These are phyloP conservation scores for Microdon myrmicae DNA, from an alignment of 2,888 invertebrate species.

Conservation along the genomic window DNA sequence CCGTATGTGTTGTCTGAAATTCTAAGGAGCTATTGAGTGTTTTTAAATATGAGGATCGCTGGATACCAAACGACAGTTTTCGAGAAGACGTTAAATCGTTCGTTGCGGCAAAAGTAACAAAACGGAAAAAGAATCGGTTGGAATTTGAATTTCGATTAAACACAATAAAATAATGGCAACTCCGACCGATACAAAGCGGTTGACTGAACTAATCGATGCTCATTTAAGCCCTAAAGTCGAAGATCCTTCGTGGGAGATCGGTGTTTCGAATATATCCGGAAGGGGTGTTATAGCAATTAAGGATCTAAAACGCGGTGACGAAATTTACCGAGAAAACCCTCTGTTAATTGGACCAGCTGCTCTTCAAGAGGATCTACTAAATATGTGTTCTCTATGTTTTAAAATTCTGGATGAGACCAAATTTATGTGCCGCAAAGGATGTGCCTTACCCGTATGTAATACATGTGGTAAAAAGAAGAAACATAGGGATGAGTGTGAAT, in stretches of 20 bases:
- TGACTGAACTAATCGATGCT: constrained; percentile 60
- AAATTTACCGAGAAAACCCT: constrained; percentile 78
- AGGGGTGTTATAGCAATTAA: constrained; percentile 77
- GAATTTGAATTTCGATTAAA: not conserved
- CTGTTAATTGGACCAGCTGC: constrained; percentile 76
- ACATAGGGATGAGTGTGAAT: constrained; percentile 74
- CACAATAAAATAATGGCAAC: not conserved
- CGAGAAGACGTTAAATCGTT: constrained; percentile 34
- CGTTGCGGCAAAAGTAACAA: constrained; percentile 26
- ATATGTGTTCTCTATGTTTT: constrained; percentile 75
- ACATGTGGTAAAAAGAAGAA: constrained; percentile 72
- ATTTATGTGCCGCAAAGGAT: constrained; percentile 72
- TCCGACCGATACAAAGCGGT: constrained; percentile 64
- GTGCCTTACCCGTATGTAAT: constrained; percentile 77
- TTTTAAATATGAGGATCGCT: constrained; percentile 46
- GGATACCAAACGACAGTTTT: constrained; percentile 48
- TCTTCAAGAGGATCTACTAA: constrained; percentile 67
- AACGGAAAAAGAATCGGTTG: constrained; percentile 3
- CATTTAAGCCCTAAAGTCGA: constrained; percentile 63
- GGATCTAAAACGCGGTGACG: constrained; percentile 74
- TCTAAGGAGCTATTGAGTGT: constrained; percentile 29
- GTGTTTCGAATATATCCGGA: constrained; percentile 73
- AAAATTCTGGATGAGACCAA: constrained; percentile 67
- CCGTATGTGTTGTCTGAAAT: constrained; percentile 24
- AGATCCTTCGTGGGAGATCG: constrained; percentile 71